Conservation (phyloP, 2,113 vertebrate genomes). For the Coregonus clupeaformis region DNA sequence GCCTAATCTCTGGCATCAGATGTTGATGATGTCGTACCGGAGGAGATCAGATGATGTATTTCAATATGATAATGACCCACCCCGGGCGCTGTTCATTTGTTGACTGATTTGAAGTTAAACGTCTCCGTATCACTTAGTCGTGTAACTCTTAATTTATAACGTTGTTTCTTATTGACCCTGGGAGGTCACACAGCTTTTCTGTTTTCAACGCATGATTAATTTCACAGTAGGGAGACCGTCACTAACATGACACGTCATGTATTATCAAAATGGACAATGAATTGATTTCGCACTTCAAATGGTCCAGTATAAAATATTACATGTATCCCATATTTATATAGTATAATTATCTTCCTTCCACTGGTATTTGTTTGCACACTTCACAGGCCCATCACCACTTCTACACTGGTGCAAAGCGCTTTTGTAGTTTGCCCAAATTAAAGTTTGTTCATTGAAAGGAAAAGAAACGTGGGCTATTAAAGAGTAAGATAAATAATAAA, state of each 20-base stretch:
- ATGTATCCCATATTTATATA: too few relatives aligned
- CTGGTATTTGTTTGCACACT: too few relatives aligned
- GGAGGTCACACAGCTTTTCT: slow-evolving; percentile 71
- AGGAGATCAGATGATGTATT: slow-evolving; percentile 47
- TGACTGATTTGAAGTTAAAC: slow-evolving; percentile 76
- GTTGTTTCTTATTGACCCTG: slow-evolving; percentile 59
- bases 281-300: slow-evolving; percentile 41
- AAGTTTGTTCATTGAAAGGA: too few relatives aligned
- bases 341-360: too few relatives aligned
- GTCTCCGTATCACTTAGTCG: slow-evolving; percentile 69
- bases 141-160: slow-evolving; percentile 73
- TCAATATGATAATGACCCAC: slow-evolving; percentile 68
- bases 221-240: slow-evolving; percentile 71
- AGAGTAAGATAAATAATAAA: too few relatives aligned
- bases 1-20: too few relatives aligned
- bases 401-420: too few relatives aligned
- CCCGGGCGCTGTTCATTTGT: slow-evolving; percentile 70
- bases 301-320: too few relatives aligned
- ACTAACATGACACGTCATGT: slow-evolving; percentile 46
- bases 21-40: too few relatives aligned
- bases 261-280: slow-evolving; percentile 61
- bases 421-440: too few relatives aligned
- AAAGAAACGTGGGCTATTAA: too few relatives aligned
- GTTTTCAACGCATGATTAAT: slow-evolving; percentile 78
- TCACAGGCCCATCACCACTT: too few relatives aligned